Base-by-base conservation (phyloP, 2,113 vertebrate genomes). In the Baryphthengus martii region DNA sequence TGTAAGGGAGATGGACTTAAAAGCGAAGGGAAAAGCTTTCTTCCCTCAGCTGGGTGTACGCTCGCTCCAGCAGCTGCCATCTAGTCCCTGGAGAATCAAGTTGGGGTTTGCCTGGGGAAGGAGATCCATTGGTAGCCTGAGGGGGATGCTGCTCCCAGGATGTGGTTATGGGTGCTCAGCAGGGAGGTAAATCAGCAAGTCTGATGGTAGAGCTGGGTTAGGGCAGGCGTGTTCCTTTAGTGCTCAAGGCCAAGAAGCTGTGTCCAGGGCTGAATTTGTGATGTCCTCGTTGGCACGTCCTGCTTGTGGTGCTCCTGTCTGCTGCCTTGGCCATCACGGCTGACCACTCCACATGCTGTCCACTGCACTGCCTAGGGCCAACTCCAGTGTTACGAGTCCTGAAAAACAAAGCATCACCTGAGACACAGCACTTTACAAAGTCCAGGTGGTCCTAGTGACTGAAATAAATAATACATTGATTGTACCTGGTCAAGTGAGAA, bases 321-420 rank as follows among this genome's bases (percentile, higher is more conserved):
- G 23, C 55, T 72, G 42, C n/a, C 1, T 0, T 42, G 39, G 28
- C 78, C 52, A 33, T n/a, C 5, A 9, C 1, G 3, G 26, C 9
- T 79, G 56, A 33, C 14, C 68, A 65, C 13, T 6, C 21, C 15
- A 21, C 0, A 0, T 47, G 2, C 39, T 80, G n/a, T 26, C 28
- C 35, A n/a, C 17, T 5, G 5, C n/a, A 31, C 23, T 79, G 42
- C 42, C n/a, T 31, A 39, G 35, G 42, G 11, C 42, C n/a, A 84
- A 3, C 12, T 16, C 24, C 55, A 33, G 26, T 50, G 26, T 12
- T 89, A 17, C 0, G 5, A 61, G 37, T 40, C 66, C 78, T 76
- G 53, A 42, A 55, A 87, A 67, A 29, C 1, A 1, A 67, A 75
- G 15, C 42, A 28, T 5, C 74, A 33, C 56, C 24, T 53, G 77